Base-by-base conservation (phyloP, 2,113 vertebrate species). In the Osmerus mordax region DNA sequence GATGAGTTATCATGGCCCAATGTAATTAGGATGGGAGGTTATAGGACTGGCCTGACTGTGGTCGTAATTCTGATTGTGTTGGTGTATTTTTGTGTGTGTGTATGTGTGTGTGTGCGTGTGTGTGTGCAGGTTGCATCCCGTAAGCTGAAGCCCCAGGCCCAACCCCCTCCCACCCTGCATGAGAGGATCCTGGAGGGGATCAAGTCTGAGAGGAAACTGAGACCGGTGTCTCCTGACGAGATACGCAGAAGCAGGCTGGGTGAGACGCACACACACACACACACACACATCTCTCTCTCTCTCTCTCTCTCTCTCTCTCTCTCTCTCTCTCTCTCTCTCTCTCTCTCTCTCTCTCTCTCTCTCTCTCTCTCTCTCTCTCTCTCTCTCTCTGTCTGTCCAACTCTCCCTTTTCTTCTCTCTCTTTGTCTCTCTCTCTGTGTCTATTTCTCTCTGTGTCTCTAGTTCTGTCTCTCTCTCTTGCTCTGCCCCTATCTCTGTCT, bases 171-270 rank as follows among this genome's bases (percentile, higher is more conserved):
- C 18, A 98, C 95, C n/a, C 94, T 99, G 28, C 97, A 99, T 0
- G 97, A 99, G 73, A 92, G 95, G 75, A 99, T 99, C 77, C 90
- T 99, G 79, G 93, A 97, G 76, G 97, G 94, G 86, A 99, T 99
- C 87, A 98, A 97, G 85, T 86, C 96, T 1, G 97, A 98, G 86
- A 92, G 96, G 84, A 99, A 98, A 78, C 83, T 99, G 11, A 93
- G 96, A 15, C 96, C 96, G 0, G 95, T 99, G 62, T 98, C 97
- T 1, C 96, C 97, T 0, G 95, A 95, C 51, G 88, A 92, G 87
- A 92, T 96, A 23, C 91, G 97, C 77, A 91, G 92, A 29, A 94
- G 92, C 83, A 89, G 91, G 74, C 85, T 96, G 47, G 95, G 97
- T 99, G 89, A 95, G 95, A 71, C 23, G 70, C 61, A 65, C 54